Conservation (phyloP, 2,797 vertebrate genomes). For the Acrocephalus scirpaceus region DNA sequence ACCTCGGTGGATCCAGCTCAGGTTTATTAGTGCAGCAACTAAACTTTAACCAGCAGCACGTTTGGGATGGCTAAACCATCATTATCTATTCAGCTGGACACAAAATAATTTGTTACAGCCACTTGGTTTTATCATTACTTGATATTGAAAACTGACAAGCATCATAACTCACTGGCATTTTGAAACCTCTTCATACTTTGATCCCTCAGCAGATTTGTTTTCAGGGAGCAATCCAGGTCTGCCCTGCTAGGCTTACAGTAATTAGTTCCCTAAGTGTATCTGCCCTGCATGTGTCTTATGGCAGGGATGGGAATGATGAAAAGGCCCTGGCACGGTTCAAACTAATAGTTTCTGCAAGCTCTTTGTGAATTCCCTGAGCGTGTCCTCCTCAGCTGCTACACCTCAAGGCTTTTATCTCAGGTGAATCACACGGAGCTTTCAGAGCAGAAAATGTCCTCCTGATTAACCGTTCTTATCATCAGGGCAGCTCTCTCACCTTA, state of each 20-base stretch:
- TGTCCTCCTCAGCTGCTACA: slow-evolving; percentile 39
- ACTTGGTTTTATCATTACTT: slow-evolving; percentile 51
- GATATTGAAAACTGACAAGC: slow-evolving; percentile 36
- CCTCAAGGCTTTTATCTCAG: slow-evolving; percentile 45
- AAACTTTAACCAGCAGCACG: background rate
- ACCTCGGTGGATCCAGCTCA: background rate
- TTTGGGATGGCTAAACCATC: background rate
- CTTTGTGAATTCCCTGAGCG: slow-evolving; percentile 46
- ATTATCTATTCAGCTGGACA: slow-evolving; percentile 28
- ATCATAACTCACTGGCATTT: slow-evolving; percentile 31
- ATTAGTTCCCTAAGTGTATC: slow-evolving; percentile 25
- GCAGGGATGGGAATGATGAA: slow-evolving; percentile 35
- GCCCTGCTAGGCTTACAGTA: background rate
- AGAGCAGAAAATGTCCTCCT: slow-evolving; percentile 39
- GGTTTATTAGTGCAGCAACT: background rate
- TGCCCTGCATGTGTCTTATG: background rate
- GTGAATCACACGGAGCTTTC: slow-evolving; percentile 50
- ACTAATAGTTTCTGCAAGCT: slow-evolving; percentile 21
- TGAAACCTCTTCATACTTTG: slow-evolving; percentile 21
- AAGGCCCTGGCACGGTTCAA: slow-evolving; percentile 18
- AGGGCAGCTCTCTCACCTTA: slow-evolving; percentile 3
- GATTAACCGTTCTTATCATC: slow-evolving; percentile 53
- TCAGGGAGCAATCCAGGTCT: background rate
- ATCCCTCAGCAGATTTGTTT: slow-evolving; percentile 24
- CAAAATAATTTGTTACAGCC: slow-evolving; percentile 58